Evolutionary conservation across 2,888 invertebrate species (phyloP).

Genomic region (Phorcus lineatus): DNA sequence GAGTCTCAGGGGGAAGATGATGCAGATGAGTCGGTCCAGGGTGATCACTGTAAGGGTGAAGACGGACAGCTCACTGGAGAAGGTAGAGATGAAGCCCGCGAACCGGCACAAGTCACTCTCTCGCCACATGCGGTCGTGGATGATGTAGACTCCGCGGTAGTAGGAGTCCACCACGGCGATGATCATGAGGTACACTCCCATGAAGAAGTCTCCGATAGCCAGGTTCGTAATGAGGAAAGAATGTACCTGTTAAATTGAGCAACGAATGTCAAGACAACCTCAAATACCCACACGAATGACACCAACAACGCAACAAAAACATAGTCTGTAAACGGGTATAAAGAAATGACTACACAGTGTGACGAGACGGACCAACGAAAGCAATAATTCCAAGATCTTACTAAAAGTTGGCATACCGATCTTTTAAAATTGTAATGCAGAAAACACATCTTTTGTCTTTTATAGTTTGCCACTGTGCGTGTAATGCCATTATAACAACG

Average conservation of each 20-base stretch:
- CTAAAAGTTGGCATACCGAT: no score
- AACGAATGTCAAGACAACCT: no score
- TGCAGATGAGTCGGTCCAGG: constrained; percentile 74
- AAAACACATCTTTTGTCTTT: no score
- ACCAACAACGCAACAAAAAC: no score
- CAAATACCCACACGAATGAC: no score
- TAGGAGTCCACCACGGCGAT: constrained; percentile 72
- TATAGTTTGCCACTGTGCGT: no score
- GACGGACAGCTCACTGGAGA: constrained; percentile 76
- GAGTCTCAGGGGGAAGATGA: constrained; percentile 69
- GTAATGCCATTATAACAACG: no score
- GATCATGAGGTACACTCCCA: constrained; percentile 72
- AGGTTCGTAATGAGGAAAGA: constrained; percentile 74
- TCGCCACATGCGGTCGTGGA: constrained; percentile 69
- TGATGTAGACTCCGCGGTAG: constrained; percentile 76
- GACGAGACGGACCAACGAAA: no score
- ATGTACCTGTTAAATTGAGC: constrained; percentile 73
- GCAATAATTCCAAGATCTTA: no score
- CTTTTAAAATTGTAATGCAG: no score
- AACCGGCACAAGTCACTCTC: constrained; percentile 68
- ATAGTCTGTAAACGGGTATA: no score
- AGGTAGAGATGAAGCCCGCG: constrained; percentile 73
- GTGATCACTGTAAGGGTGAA: constrained; percentile 76
- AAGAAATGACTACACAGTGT: no score
- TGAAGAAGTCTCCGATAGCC: constrained; percentile 71